Evolutionary conservation across 2,888 invertebrate genomes (phyloP).

Genomic region (Synergus itoensis): DNA sequence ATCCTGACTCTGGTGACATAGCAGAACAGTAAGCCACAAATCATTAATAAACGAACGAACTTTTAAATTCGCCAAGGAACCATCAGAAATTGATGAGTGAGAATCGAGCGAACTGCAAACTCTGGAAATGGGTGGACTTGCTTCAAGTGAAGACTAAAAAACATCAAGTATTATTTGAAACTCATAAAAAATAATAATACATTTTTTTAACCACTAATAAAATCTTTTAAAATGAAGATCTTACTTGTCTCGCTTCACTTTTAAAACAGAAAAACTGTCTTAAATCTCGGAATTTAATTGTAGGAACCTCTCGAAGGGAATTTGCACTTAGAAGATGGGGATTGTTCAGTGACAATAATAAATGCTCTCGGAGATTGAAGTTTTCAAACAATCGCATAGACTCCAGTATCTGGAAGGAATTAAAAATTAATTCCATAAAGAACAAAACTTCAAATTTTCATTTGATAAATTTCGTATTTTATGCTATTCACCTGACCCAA

Average conservation of each 20-base stretch:
- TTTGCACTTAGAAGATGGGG: slow-evolving; percentile 51
- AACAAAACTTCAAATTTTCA: not conserved
- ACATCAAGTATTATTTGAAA: not conserved
- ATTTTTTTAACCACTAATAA: not conserved
- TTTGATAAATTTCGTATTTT: slow-evolving; percentile 7
- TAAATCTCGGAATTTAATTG: slow-evolving; percentile 71
- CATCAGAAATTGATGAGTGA: not conserved
- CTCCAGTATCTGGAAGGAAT: slow-evolving; percentile 73
- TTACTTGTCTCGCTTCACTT: slow-evolving; percentile 68
- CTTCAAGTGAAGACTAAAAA: slow-evolving; percentile 40
- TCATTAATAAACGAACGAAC: slow-evolving; percentile 69
- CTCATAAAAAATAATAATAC: not conserved
- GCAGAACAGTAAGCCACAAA: slow-evolving; percentile 82
- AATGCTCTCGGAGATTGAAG: slow-evolving; percentile 81
- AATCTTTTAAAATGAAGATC: slow-evolving; percentile 35
- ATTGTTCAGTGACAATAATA: slow-evolving; percentile 72
- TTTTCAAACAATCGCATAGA: slow-evolving; percentile 81
- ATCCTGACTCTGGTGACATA: slow-evolving; percentile 85
- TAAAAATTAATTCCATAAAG: slow-evolving; percentile 7
- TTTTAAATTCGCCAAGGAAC: not conserved
- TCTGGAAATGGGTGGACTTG: slow-evolving; percentile 8
- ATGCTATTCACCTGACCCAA: slow-evolving; percentile 79
- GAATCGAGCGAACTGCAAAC: not conserved
- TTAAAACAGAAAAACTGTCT: slow-evolving; percentile 72
- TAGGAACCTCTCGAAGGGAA: slow-evolving; percentile 49